Evolutionary conservation across 2,113 vertebrate genomes (phyloP).

Genomic region (Mormoops blainvillei): DNA sequence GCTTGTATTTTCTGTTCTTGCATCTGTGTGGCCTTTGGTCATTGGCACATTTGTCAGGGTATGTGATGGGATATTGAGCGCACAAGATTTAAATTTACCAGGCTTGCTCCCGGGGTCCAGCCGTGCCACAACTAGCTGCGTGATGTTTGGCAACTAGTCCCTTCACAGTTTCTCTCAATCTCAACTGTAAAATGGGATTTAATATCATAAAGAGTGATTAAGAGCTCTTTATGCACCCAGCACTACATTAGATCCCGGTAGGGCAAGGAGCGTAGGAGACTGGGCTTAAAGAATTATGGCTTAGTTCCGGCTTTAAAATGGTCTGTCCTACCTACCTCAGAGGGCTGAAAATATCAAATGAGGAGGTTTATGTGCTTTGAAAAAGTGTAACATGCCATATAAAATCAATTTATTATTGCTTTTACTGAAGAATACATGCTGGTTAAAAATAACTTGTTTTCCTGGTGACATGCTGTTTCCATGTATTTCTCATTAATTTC

Average conservation of each 20-base stretch:
- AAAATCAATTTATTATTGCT: not conserved
- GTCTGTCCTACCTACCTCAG: not conserved
- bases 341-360: not conserved
- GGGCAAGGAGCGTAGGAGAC: rapidly evolving
- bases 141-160: slow-evolving; percentile 1
- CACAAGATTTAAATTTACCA: not conserved
- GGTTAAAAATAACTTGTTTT: slow-evolving; percentile 8
- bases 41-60: not conserved
- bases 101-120: not conserved
- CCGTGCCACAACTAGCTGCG: not conserved
- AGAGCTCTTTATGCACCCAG: not conserved
- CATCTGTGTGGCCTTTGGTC: not conserved
- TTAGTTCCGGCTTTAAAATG: not conserved
- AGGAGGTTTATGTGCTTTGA: slow-evolving; percentile 7
- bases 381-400: not conserved
- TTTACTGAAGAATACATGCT: not conserved
- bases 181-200: not conserved
- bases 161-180: not conserved
- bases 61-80: not conserved
- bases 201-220: not conserved
- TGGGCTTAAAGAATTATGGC: not conserved
- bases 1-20: slow-evolving; percentile 25
- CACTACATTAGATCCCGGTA: not conserved
- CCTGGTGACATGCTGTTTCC: not conserved
- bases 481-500: slow-evolving; percentile 35